These are phyloP conservation scores for Saguinus imperator DNA, from an alignment of 2,113 vertebrate species.

Conservation along the genomic window DNA sequence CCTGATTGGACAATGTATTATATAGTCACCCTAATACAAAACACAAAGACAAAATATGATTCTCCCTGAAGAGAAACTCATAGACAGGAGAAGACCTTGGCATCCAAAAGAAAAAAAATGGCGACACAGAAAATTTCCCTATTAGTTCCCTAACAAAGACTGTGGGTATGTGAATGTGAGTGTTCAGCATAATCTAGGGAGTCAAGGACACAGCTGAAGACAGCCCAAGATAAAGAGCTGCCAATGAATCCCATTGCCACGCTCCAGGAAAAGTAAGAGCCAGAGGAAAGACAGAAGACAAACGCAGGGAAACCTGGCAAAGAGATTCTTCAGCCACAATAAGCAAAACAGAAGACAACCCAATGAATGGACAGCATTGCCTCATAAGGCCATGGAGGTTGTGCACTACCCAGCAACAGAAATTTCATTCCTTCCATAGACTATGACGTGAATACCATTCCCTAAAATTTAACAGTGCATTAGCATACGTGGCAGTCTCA, in stretches of 20 bases:
- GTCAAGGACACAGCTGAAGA: constrained; percentile 7
- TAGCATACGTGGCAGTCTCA: background rate
- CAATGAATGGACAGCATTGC: background rate
- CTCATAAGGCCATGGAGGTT: background rate
- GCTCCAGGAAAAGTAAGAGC: background rate
- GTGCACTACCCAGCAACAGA: background rate
- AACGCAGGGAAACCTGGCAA: background rate
- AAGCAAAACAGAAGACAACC: background rate
- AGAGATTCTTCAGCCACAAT: background rate
- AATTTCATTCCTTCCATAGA: background rate
- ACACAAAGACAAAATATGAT: constrained; percentile 15
- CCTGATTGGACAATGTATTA: background rate
- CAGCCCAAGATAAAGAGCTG: background rate
- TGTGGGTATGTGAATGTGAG: background rate
- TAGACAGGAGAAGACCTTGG: background rate
- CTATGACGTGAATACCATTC: background rate
- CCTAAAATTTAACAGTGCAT: background rate
- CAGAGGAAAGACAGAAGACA: background rate
- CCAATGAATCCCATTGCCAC: background rate
- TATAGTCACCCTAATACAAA: background rate
- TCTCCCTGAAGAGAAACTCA: constrained; percentile 31
- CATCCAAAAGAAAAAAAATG: background rate
- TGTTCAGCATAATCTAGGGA: background rate
- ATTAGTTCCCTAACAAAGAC: background rate
- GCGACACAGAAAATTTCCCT: constrained; percentile 10